Evolutionary conservation across 92 coral and sea anemone genomes (phyloP).

Genomic region (Palythoa grandis): DNA sequence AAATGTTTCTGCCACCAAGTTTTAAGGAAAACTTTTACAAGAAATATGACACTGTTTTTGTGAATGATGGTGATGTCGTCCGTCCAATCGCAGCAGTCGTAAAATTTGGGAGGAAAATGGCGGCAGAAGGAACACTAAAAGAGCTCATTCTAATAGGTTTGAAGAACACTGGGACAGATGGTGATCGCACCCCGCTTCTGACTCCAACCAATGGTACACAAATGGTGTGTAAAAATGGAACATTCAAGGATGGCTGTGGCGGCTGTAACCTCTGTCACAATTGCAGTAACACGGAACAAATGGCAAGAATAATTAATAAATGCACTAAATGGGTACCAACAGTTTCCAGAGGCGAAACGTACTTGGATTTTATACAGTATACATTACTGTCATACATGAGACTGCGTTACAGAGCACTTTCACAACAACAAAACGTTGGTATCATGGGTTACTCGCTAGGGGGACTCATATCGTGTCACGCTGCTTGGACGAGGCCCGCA

Average conservation of each 20-base stretch:
- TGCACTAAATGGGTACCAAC: conserved; percentile 55
- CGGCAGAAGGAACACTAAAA: conserved; percentile 29
- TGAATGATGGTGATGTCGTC: conserved; percentile 46
- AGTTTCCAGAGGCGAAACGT: conserved; percentile 36
- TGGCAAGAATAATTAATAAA: neutral
- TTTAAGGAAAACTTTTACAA: conserved; percentile 51
- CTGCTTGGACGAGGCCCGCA: conserved; percentile 60
- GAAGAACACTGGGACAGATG: conserved; percentile 16
- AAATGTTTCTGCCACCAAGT: conserved; percentile 50
- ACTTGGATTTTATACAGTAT: conserved; percentile 55
- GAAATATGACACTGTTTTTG: conserved; percentile 48
- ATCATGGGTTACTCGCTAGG: conserved; percentile 62
- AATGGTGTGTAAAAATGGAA: conserved; percentile 41
- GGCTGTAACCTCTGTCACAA: conserved; percentile 35
- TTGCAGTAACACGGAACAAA: neutral
- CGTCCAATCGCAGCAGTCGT: conserved; percentile 9
- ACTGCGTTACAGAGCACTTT: conserved; percentile 38
- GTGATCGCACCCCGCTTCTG: conserved; percentile 33
- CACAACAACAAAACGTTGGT: conserved; percentile 48
- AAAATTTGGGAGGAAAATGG: conserved; percentile 26
- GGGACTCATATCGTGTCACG: conserved; percentile 61
- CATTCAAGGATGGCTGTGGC: neutral
- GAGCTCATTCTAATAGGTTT: conserved; percentile 52
- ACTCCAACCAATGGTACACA: conserved; percentile 52
- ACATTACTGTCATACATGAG: conserved; percentile 41